Evolutionary conservation across 2,888 invertebrate genomes (phyloP), one percentile per base, ranked within the genome.

Genomic region (Malthinus flaveolus): DNA sequence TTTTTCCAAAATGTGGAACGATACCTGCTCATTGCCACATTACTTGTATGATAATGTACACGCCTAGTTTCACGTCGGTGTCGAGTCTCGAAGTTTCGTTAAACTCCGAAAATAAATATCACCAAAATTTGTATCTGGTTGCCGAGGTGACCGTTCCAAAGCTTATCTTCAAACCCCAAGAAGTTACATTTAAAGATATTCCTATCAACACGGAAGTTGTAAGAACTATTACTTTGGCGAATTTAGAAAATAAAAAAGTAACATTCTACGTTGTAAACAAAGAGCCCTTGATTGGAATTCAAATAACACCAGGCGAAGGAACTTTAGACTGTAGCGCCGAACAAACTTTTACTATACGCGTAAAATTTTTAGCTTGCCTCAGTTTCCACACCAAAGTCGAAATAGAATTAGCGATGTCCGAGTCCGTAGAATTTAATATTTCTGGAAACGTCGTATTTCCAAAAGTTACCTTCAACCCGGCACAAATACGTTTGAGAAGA

Each of bases 371-470:
- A 33, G 49, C 56, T 8, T 53, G 61, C 34, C 37, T 63, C n/a
- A 49, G 36, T 8, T 65, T 67, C 31, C 32, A 42, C n/a, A 60
- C 53, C 15, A 36, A 6, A 8, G 39, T 71, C 5, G 49, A 51
- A 10, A 52, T 70, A 6, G 44, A 59, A 6, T 36, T 71, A 11
- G 60, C 73, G 51, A 57, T 81, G 62, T 79, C 79, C 69, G 81
- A 81, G 73, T 79, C 76, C 61, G 67, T 82, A 8, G 54, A 72
- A 31, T 71, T 84, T 45, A 74, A 78, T 35, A 70, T 84, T 37
- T 77, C 72, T 61, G 84, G 84, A 47, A 79, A 75, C 59, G 80
- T 83, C 1, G 73, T 80, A 0, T 84, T 81, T 62, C 86, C 86
- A 9, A 79, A 77, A 65, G 67, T 84, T 60, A 53, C 68, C 11